These are phyloP conservation scores for Malurus cyaneus DNA, from an alignment of 2,113 vertebrate species.

Conservation along the genomic window DNA sequence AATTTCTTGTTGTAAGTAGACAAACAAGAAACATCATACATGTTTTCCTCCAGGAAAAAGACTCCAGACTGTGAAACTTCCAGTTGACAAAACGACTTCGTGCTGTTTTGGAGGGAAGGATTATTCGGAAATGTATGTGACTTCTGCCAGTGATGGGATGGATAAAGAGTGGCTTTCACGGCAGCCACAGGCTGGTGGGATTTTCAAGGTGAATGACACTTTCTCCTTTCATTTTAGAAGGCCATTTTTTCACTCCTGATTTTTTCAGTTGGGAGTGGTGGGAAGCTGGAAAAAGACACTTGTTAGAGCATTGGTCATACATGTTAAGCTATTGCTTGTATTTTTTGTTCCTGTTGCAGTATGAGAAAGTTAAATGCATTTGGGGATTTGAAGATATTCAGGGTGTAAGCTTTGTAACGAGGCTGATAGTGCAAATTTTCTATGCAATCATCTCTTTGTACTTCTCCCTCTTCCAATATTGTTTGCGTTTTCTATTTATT, in stretches of 20 bases:
- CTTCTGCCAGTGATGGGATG: conserved; percentile 80
- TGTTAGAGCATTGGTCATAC: not conserved
- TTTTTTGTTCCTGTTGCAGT: not conserved
- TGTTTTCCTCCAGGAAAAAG: conserved; percentile 79
- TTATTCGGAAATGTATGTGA: conserved; percentile 92
- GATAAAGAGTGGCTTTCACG: conserved; percentile 65
- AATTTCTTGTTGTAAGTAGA: not conserved
- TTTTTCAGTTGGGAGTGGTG: not conserved
- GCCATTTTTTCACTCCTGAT: not conserved
- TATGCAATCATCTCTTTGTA: not conserved
- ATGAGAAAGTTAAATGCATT: not conserved
- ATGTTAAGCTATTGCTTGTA: not conserved
- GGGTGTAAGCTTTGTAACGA: not conserved
- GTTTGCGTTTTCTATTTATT: not conserved
- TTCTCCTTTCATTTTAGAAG: not conserved
- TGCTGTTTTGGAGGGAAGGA: conserved; percentile 92
- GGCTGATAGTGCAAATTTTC: not conserved
- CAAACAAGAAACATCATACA: not conserved
- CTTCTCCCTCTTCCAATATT: not conserved
- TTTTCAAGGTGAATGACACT: conserved; percentile 82
- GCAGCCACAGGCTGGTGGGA: conserved; percentile 82
- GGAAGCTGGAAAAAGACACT: not conserved
- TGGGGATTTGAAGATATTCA: not conserved
- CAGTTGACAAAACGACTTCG: conserved; percentile 86
- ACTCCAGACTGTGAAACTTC: conserved; percentile 86